phyloP scores from a whole-genome alignment of 2,113 vertebrate genomes.

The Picathartes gymnocephalus region DNA sequence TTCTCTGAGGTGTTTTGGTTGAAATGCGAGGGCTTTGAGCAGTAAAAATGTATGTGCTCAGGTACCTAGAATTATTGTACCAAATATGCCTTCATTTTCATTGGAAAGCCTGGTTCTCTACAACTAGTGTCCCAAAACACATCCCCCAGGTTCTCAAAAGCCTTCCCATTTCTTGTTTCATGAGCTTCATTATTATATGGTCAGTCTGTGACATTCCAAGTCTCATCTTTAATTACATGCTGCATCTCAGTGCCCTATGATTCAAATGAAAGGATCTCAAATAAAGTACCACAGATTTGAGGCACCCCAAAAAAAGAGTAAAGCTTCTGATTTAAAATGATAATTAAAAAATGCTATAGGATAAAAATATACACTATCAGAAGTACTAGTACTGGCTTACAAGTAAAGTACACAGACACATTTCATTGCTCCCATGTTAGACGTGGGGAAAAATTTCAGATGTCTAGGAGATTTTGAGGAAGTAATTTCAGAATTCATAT shows the following conservation, averaged over 20 bases:
- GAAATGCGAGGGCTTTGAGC: not conserved
- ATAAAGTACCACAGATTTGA: not conserved
- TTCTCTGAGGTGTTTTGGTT: not conserved
- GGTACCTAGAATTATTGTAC: not conserved
- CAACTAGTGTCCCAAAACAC: not conserved
- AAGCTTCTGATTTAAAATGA: not conserved
- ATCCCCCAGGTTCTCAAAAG: not conserved
- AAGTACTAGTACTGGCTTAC: not conserved
- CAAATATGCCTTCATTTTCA: not conserved
- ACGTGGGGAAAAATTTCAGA: not conserved
- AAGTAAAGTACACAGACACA: not conserved
- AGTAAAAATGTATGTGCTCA: not conserved
- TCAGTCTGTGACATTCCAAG: not conserved
- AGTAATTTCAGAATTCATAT: conserved; percentile 1
- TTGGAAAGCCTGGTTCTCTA: not conserved
- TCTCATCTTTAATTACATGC: not conserved
- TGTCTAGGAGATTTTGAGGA: not conserved
- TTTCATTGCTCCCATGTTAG: not conserved
- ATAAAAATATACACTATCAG: not conserved
- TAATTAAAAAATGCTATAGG: not conserved
- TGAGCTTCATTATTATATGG: not conserved
- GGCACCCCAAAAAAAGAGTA: too few relatives aligned
- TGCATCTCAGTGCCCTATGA: not conserved
- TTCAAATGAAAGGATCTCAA: not conserved
- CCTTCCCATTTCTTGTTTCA: not conserved